phyloP scores from a whole-genome alignment of 2,888 invertebrate species.

The Trichogramma dendrolimi region DNA sequence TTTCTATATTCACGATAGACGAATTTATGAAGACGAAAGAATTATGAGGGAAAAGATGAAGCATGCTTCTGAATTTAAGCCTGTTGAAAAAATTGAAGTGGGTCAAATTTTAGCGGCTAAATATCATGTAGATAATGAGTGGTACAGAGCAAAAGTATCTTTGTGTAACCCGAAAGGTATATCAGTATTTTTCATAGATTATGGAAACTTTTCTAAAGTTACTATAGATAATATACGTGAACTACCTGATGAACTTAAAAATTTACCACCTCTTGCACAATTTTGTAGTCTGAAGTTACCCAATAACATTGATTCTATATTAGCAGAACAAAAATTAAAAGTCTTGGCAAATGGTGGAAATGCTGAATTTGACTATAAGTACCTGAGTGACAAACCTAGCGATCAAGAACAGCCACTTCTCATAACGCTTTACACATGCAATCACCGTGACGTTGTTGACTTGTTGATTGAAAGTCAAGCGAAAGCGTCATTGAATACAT shows the following conservation, averaged over 20 bases:
- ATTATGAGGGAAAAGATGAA: slow-evolving; percentile 61
- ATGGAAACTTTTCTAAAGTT: slow-evolving; percentile 62
- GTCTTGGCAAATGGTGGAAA: slow-evolving; percentile 67
- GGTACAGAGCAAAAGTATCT: slow-evolving; percentile 67
- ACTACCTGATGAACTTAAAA: slow-evolving; percentile 60
- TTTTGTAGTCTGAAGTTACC: slow-evolving; percentile 63
- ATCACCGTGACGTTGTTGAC: slow-evolving; percentile 63
- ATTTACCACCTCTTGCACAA: slow-evolving; percentile 59
- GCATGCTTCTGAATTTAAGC: slow-evolving; percentile 57
- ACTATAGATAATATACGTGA: slow-evolving; percentile 55
- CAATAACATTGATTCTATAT: slow-evolving; percentile 57
- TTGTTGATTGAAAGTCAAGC: slow-evolving; percentile 37
- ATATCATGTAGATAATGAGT: slow-evolving; percentile 62
- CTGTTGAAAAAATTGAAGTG: slow-evolving; percentile 53
- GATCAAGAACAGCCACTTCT: slow-evolving; percentile 58
- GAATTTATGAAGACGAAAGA: slow-evolving; percentile 58
- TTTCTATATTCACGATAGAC: slow-evolving; percentile 49
- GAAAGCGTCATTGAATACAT: background rate
- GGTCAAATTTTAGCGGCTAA: slow-evolving; percentile 63
- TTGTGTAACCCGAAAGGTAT: slow-evolving; percentile 56
- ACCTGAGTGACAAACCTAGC: slow-evolving; percentile 58
- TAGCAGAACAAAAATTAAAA: slow-evolving; percentile 63
- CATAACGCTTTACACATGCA: slow-evolving; percentile 58
- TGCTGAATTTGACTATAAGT: slow-evolving; percentile 65
- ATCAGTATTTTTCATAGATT: slow-evolving; percentile 67